Conservation (phyloP, 2,797 vertebrate genomes). For the Nyctibius grandis region DNA sequence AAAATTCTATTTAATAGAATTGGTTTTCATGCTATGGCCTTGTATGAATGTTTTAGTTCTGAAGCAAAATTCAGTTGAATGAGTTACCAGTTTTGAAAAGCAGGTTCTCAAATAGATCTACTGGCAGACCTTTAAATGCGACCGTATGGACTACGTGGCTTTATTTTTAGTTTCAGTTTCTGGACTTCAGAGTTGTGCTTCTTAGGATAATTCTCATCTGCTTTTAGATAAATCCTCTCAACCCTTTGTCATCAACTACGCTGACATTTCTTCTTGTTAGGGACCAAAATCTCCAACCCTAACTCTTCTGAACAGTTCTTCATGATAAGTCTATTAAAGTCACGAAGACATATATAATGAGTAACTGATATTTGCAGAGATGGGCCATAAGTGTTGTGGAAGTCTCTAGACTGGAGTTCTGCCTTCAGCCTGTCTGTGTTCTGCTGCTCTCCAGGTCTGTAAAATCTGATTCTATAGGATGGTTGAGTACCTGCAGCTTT, state of each 20-base stretch:
- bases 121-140: neutral
- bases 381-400: neutral
- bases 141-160: neutral
- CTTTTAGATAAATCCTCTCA: neutral
- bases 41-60: neutral
- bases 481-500: neutral
- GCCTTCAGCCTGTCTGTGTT: neutral
- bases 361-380: neutral
- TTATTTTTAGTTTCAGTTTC: slow-evolving; percentile 9
- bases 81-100: neutral
- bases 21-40: neutral
- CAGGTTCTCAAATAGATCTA: neutral
- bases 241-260: neutral
- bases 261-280: neutral
- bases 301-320: neutral
- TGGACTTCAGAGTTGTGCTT: neutral
- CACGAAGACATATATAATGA: neutral
- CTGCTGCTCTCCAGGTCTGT: neutral
- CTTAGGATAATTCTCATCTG: neutral
- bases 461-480: neutral
- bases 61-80: neutral
- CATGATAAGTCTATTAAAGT: neutral
- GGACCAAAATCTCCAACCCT: neutral
- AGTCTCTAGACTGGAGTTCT: neutral
- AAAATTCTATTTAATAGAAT: neutral